Conservation (phyloP, 1,140 invertebrate genomes). For the Drosophila sp. region DNA sequence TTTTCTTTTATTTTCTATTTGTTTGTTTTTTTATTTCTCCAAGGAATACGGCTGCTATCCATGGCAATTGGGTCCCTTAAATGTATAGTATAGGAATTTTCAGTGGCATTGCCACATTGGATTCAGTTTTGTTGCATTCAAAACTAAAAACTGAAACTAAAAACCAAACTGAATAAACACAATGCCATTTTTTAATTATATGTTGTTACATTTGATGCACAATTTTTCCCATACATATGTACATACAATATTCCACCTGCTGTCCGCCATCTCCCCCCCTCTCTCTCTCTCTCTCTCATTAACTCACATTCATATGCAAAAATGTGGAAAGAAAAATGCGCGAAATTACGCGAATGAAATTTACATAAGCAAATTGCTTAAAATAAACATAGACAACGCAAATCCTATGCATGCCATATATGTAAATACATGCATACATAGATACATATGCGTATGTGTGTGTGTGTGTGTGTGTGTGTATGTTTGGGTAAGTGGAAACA, state of each 20-base stretch:
- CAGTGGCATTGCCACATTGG: not conserved
- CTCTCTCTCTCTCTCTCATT: not conserved
- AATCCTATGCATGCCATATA: slow-evolving; percentile 14
- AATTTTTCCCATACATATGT: not conserved
- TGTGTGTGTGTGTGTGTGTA: slow-evolving; percentile 16
- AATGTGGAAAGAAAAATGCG: slow-evolving; percentile 35
- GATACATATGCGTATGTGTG: too few relatives aligned
- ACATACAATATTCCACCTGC: too few relatives aligned
- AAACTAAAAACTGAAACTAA: not conserved
- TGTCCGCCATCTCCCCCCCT: too few relatives aligned
- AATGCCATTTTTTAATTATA: not conserved
- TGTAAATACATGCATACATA: not conserved
- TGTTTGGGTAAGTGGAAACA: slow-evolving; percentile 2
- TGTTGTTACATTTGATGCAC: not conserved
- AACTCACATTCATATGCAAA: slow-evolving; percentile 17
- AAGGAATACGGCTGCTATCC: not conserved
- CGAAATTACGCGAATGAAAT: slow-evolving; percentile 54
- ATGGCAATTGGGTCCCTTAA: not conserved
- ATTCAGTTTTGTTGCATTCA: not conserved
- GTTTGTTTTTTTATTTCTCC: not conserved
- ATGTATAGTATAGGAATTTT: not conserved
- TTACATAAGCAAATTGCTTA: slow-evolving; percentile 56
- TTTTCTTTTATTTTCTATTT: not conserved
- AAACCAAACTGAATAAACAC: not conserved
- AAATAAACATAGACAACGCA: slow-evolving; percentile 38